Evolutionary conservation across 2,113 vertebrate species (phyloP).

Genomic region (Nannospalax galili): DNA sequence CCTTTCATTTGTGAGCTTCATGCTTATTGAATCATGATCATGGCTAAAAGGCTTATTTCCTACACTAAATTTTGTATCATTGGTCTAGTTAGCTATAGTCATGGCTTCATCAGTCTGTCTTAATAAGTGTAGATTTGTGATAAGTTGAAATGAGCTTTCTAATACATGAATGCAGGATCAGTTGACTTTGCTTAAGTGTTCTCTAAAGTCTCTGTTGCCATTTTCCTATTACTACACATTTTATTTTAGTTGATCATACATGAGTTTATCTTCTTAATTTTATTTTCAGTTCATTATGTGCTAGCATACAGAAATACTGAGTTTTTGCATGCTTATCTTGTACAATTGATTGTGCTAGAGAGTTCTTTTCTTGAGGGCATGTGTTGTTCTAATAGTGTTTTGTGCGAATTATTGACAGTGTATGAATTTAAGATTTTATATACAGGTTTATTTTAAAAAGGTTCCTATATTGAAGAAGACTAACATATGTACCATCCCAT

Average conservation of each 20-base stretch:
- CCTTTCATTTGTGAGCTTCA: not conserved
- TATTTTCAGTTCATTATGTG: not conserved
- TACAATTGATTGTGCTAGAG: not conserved
- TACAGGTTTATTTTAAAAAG: not conserved
- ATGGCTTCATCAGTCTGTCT: not conserved
- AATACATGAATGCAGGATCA: not conserved
- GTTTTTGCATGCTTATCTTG: not conserved
- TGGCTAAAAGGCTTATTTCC: not conserved
- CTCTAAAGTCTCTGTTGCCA: not conserved
- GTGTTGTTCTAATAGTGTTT: not conserved
- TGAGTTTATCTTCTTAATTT: not conserved
- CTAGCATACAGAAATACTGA: not conserved
- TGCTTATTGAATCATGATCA: not conserved
- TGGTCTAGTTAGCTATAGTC: not conserved
- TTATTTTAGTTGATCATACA: not conserved
- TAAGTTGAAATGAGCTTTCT: not conserved
- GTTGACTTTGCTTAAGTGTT: not conserved
- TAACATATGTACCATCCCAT: not conserved
- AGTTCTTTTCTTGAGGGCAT: not conserved
- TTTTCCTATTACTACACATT: not conserved
- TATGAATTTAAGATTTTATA: not conserved
- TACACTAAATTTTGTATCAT: not conserved
- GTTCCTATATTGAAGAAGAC: not conserved
- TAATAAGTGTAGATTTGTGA: not conserved
- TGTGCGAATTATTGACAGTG: not conserved